Conservation (phyloP, 1,140 invertebrate genomes). For the Dreissena polymorpha region DNA sequence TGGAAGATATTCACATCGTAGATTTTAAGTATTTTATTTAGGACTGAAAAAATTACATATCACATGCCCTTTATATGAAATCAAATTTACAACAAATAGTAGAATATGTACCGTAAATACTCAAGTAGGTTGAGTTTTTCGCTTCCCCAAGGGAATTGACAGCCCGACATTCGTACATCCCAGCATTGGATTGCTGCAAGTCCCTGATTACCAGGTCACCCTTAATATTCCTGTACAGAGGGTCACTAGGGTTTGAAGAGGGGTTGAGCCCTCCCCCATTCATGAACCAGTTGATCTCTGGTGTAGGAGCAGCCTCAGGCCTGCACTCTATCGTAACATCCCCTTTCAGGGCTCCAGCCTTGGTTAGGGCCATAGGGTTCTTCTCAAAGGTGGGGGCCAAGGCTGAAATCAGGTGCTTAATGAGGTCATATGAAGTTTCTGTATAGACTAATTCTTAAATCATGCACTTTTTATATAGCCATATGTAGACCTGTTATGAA, state of each 20-base stretch:
- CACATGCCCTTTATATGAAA: too few relatives aligned
- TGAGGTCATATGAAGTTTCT: too few relatives aligned
- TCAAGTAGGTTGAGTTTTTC: slow-evolving; percentile 52
- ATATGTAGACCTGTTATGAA: too few relatives aligned
- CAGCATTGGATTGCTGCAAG: slow-evolving; percentile 71
- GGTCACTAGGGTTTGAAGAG: slow-evolving; percentile 38
- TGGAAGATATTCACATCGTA: too few relatives aligned
- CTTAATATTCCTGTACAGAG: slow-evolving; percentile 66
- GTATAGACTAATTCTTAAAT: too few relatives aligned
- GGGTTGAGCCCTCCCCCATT: slow-evolving; percentile 89
- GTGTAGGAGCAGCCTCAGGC: slow-evolving; percentile 95
- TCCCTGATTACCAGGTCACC: slow-evolving; percentile 72
- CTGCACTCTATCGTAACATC: slow-evolving; percentile 95
- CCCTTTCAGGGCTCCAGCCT: slow-evolving; percentile 93
- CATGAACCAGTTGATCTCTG: slow-evolving; percentile 94
- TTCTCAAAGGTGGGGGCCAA: slow-evolving; percentile 95
- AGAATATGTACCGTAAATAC: slow-evolving; percentile 61
- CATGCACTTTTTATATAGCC: too few relatives aligned
- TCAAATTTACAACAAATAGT: too few relatives aligned
- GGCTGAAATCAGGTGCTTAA: slow-evolving; percentile 78
- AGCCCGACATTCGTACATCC: slow-evolving; percentile 77
- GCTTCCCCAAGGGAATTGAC: slow-evolving; percentile 68
- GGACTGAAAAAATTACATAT: too few relatives aligned
- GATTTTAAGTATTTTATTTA: too few relatives aligned
- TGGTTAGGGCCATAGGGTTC: slow-evolving; percentile 89